Base-by-base conservation (phyloP, 2,888 invertebrate genomes). In the Ichneumoninae sp. region DNA sequence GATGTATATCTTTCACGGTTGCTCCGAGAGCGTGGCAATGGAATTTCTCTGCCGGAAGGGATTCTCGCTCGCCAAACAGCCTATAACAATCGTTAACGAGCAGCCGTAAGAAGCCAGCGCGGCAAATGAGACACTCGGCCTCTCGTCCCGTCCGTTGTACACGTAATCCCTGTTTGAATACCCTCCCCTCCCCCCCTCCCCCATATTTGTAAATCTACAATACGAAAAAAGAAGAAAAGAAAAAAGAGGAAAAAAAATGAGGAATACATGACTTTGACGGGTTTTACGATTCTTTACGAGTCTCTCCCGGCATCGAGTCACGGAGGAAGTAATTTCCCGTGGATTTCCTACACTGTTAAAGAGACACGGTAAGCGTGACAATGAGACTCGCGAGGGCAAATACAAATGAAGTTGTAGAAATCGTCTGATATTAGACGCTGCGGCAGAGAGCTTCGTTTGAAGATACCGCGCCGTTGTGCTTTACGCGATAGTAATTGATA, bases 81-180 rank as follows among this genome's bases (percentile, higher is more conserved):
- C 78, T 75, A 66, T 78, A 85, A 84, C 81, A 81, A 84, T 84
- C 81, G 83, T 84, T 84, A 81, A 84, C 80, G 81, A 84, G 84
- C 81, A 22, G 26, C 40, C 26, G 47, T 16, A 22, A 44, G 40
- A 44, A 47, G 44, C 44, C 22, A 19, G 36, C 8, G 71, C 78
- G 40, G 82, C 85, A 75, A 82, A 85, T 79, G 85, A 85, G 74
- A 57, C 54, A 52, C 65, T 73, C 54, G 57, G 44, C 47, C 63
- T 57, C 44, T 60, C 63, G 30, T 30, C 3, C 7, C 30, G 26
- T 22, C 57, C 70, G 33, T 52, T 47, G 57, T 68, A 73, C 68
- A 63, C 52, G 85, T 82, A 85, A 85, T 82, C 85, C 70, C 54
- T 82, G 82, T 85, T 85, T 79, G 75, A 79, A 82, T 70, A 81